phyloP scores from a whole-genome alignment of 2,888 invertebrate genomes.

The Platycheirus rosarum region DNA sequence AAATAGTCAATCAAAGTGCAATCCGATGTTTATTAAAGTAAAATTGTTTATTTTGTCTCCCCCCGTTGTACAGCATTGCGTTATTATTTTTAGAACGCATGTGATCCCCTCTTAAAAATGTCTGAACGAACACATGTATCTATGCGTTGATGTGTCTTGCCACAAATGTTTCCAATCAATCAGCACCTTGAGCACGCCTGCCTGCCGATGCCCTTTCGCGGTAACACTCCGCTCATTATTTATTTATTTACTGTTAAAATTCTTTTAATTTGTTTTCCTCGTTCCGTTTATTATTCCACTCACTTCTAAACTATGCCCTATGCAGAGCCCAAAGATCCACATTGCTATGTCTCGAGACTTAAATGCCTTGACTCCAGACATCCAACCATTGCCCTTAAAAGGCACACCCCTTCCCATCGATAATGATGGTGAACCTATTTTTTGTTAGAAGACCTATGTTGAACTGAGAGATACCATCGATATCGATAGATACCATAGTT shows the following conservation, averaged over 20 bases:
- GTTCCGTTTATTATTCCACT: slow-evolving; percentile 18
- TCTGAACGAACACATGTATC: background rate
- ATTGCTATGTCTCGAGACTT: slow-evolving; percentile 4
- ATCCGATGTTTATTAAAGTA: slow-evolving; percentile 8
- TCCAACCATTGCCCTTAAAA: slow-evolving; percentile 19
- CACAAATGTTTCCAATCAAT: slow-evolving; percentile 32
- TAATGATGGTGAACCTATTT: slow-evolving; percentile 21
- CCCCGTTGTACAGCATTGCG: background rate
- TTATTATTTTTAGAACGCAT: slow-evolving; percentile 5
- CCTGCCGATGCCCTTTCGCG: slow-evolving; percentile 2
- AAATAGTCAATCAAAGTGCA: slow-evolving; percentile 19
- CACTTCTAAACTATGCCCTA: background rate
- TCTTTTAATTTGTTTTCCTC: slow-evolving; percentile 34
- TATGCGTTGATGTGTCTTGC: background rate
- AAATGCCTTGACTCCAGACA: slow-evolving; percentile 3
- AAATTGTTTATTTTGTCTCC: background rate
- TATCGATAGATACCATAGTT: slow-evolving; percentile 5
- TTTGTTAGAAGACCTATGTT: background rate
- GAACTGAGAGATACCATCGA: background rate
- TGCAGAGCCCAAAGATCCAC: background rate
- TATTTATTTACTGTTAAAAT: slow-evolving; percentile 69
- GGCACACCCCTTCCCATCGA: background rate
- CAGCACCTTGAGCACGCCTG: slow-evolving; percentile 13
- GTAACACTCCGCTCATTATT: slow-evolving; percentile 41
- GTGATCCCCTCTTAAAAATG: no score